These are phyloP conservation scores for Remorina albescens DNA, from an alignment of 2,797 vertebrate species.

Conservation along the genomic window DNA sequence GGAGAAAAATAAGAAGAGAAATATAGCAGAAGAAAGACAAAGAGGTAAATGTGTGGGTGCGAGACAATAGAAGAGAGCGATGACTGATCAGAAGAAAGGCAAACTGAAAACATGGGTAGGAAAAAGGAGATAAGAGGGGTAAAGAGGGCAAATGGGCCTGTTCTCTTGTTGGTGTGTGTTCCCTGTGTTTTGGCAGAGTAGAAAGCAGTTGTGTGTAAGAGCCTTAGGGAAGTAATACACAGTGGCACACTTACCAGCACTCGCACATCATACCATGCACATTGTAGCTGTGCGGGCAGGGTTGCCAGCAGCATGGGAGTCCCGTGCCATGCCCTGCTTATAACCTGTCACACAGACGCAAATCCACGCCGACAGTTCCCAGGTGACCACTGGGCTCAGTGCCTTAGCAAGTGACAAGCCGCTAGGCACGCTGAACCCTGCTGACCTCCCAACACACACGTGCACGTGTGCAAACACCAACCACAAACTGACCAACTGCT, in stretches of 20 bases:
- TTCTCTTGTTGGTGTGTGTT: slow-evolving; percentile 57
- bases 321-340: slow-evolving; percentile 64
- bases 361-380: slow-evolving; percentile 76
- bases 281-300: slow-evolving; percentile 49
- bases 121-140: slow-evolving; percentile 40
- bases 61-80: slow-evolving; percentile 55
- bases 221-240: slow-evolving; percentile 61
- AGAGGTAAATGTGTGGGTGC: slow-evolving; percentile 15
- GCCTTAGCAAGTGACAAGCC: slow-evolving; percentile 66
- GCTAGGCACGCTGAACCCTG: slow-evolving; percentile 54
- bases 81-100: slow-evolving; percentile 32
- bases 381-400: slow-evolving; percentile 78
- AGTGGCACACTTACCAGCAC: slow-evolving; percentile 32
- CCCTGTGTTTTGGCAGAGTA: slow-evolving; percentile 58
- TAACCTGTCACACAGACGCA: slow-evolving; percentile 76
- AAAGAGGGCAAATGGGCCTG: slow-evolving; percentile 61
- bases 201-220: slow-evolving; percentile 53
- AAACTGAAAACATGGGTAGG: slow-evolving; percentile 29
- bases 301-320: slow-evolving; percentile 56
- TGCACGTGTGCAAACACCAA: slow-evolving; percentile 10
- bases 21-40: not conserved
- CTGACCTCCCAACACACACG: slow-evolving; percentile 48
- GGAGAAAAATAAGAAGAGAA: slow-evolving; percentile 4
- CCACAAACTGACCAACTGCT: slow-evolving; percentile 38
- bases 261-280: slow-evolving; percentile 13